Percentiles rank a stretch among this genome's conserved stretches.
Evolutionary conservation across 2,888 invertebrate genomes (phyloP).

Genomic region (Metellina segmentata): DNA sequence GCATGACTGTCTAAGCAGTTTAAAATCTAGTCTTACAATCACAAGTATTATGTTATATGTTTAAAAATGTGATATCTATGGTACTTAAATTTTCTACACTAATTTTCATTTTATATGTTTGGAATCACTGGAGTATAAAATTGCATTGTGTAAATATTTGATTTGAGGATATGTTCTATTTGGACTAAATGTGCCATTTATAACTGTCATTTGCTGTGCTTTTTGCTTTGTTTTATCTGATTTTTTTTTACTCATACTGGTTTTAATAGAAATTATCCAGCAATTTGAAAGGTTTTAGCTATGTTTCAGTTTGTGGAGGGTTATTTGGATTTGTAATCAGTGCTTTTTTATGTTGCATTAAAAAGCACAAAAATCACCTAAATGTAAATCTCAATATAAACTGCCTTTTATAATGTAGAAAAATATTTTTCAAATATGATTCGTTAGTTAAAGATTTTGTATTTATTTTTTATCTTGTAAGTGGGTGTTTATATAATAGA

Average conservation of each 20-base stretch:
- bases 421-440: not conserved
- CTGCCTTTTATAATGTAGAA: not conserved
- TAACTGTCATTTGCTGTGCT: not conserved
- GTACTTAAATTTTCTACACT: slow-evolving; percentile 42
- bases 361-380: not conserved
- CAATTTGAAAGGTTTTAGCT: not conserved
- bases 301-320: not conserved
- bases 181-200: not conserved
- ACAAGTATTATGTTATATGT: slow-evolving; percentile 34
- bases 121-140: not conserved
- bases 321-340: not conserved
- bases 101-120: not conserved
- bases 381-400: not conserved
- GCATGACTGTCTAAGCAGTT: slow-evolving; percentile 21
- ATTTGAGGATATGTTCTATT: not conserved
- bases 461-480: not conserved
- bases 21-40: slow-evolving; percentile 52
- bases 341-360: not conserved
- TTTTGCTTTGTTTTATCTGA: not conserved
- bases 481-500: not conserved
- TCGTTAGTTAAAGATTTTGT: not conserved
- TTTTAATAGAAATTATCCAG: not conserved
- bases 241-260: not conserved
- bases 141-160: not conserved
- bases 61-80: slow-evolving; percentile 52